Evolutionary conservation across 1,140 invertebrate genomes (phyloP).

Genomic region (honey bee (Apis mellifera)): DNA sequence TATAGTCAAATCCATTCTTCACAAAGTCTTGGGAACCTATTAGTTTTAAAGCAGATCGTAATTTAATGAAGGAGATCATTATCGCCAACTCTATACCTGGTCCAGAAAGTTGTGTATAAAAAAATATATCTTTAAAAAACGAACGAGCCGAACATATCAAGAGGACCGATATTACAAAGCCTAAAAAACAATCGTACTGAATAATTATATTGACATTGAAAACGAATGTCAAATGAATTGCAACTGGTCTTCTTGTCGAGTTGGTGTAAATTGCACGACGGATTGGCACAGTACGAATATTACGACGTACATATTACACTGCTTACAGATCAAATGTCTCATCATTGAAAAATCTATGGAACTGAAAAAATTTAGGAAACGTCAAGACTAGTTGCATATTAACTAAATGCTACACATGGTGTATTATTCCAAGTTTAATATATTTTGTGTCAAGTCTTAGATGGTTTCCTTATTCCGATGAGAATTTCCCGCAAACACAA

Average conservation of each 20-base stretch:
- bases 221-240: slow-evolving; percentile 18
- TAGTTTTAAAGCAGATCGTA: slow-evolving; percentile 79
- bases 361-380: slow-evolving; percentile 47
- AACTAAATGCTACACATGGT: slow-evolving; percentile 71
- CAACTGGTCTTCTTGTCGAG: slow-evolving; percentile 26
- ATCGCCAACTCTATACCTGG: slow-evolving; percentile 88
- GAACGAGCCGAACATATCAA: slow-evolving; percentile 60
- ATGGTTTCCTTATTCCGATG: slow-evolving; percentile 49
- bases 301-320: slow-evolving; percentile 4
- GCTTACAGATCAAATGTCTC: slow-evolving; percentile 31
- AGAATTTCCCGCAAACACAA: neutral
- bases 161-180: slow-evolving; percentile 32
- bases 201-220: slow-evolving; percentile 19
- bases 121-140: slow-evolving; percentile 26
- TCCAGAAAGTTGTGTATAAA: slow-evolving; percentile 89
- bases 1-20: slow-evolving; percentile 80
- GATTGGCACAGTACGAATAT: neutral
- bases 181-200: slow-evolving; percentile 47
- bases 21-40: slow-evolving; percentile 80
- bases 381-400: slow-evolving; percentile 65
- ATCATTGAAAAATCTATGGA: slow-evolving; percentile 15
- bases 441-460: slow-evolving; percentile 78
- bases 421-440: slow-evolving; percentile 78
- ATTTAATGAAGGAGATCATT: slow-evolving; percentile 83
- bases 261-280: slow-evolving; percentile 7